These are phyloP conservation scores for Danio rerio DNA, from an alignment of 2,113 vertebrate genomes.

Conservation along the genomic window DNA sequence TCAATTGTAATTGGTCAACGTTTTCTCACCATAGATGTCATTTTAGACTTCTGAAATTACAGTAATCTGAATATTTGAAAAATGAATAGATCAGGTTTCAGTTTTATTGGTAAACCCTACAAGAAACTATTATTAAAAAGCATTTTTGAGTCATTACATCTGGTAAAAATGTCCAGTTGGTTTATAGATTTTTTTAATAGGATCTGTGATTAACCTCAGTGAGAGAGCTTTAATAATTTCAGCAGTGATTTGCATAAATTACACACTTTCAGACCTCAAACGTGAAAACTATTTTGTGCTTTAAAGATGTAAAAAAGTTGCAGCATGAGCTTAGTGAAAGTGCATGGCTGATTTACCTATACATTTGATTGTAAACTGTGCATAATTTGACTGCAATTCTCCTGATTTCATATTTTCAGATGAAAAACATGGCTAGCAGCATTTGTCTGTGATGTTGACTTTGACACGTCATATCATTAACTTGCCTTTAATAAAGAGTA, in stretches of 20 bases:
- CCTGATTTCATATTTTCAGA: not conserved
- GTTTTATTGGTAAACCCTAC: not conserved
- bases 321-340: not conserved
- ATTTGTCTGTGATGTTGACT: conserved; percentile 9
- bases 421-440: not conserved
- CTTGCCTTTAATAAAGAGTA: conserved; percentile 17
- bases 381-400: not conserved
- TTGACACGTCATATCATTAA: conserved; percentile 21
- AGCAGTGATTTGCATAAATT: not conserved
- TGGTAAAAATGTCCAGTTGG: not conserved
- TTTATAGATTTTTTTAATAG: not conserved
- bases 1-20: too few relatives aligned
- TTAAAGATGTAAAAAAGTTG: not conserved
- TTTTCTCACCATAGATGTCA: too few relatives aligned
- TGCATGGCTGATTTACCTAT: not conserved
- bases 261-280: not conserved
- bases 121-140: not conserved
- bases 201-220: not conserved
- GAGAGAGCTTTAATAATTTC: not conserved
- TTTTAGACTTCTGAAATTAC: too few relatives aligned
- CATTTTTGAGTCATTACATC: not conserved
- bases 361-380: not conserved
- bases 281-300: not conserved
- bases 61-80: too few relatives aligned
- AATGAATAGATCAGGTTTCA: not conserved